Conservation (phyloP, 2,888 invertebrate genomes). For the Eupithecia pulchellata region DNA sequence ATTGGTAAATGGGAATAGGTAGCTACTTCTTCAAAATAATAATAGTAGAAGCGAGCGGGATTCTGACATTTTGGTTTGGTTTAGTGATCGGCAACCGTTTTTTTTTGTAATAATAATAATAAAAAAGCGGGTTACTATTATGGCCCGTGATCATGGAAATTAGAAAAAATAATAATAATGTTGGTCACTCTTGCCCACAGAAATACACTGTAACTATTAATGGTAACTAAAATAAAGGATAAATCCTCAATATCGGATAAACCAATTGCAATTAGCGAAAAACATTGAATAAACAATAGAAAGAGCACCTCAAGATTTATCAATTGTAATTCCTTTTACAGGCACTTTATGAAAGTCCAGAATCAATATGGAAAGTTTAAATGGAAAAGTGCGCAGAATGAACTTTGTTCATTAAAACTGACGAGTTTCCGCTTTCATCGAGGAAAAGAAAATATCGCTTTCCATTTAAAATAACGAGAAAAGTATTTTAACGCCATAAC, state of each 20-base stretch:
- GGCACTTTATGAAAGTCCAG: constrained; percentile 68
- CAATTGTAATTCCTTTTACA: constrained; percentile 42
- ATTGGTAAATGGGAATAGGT: not conserved
- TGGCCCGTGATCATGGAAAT: too few relatives aligned
- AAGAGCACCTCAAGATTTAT: not conserved
- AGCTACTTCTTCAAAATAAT: not conserved
- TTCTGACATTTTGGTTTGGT: too few relatives aligned
- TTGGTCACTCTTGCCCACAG: too few relatives aligned
- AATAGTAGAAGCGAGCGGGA: not conserved
- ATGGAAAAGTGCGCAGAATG: constrained; percentile 73
- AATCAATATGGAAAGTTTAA: constrained; percentile 76
- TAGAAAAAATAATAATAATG: too few relatives aligned
- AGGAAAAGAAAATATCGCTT: constrained; percentile 62
- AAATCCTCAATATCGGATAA: too few relatives aligned
- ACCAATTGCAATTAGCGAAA: not conserved
- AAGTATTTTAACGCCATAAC: constrained; percentile 56
- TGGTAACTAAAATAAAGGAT: too few relatives aligned
- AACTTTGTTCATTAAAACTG: constrained; percentile 81
- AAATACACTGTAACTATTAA: too few relatives aligned
- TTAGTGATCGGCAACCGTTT: too few relatives aligned
- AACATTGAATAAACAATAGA: not conserved
- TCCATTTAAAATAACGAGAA: constrained; percentile 63
- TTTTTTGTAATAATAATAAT: too few relatives aligned
- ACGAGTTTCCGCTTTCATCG: constrained; percentile 62
- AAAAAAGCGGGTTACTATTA: too few relatives aligned